Conservation (phyloP, 1,140 invertebrate genomes). For the Oryzaephilus surinamensis region DNA sequence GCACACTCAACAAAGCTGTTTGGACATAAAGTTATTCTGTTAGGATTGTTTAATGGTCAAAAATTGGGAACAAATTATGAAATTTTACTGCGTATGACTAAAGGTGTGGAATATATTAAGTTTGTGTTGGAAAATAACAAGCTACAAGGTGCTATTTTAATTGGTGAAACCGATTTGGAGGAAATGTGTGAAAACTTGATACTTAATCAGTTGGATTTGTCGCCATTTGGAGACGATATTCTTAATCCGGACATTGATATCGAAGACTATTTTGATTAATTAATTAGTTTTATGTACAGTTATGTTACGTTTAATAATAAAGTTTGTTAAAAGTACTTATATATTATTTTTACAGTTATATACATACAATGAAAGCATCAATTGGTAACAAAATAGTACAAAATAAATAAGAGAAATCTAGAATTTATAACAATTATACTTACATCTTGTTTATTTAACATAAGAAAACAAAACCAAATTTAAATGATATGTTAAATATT, state of each 20-base stretch:
- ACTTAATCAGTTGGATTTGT: slow-evolving; percentile 86
- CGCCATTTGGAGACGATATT: slow-evolving; percentile 80
- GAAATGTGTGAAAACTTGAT: slow-evolving; percentile 99
- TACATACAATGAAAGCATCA: too few relatives aligned
- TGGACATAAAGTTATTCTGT: slow-evolving; percentile 85
- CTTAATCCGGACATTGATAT: slow-evolving; percentile 94
- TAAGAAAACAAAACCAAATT: too few relatives aligned
- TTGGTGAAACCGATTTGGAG: slow-evolving; percentile 94
- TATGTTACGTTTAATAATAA: too few relatives aligned
- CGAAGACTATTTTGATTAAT: slow-evolving; percentile 97
- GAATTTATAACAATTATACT: too few relatives aligned
- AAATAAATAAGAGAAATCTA: too few relatives aligned
- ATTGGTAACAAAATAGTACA: too few relatives aligned
- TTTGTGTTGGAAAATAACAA: slow-evolving; percentile 74
- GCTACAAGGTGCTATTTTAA: slow-evolving; percentile 87
- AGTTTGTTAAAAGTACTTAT: too few relatives aligned
- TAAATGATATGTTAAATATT: too few relatives aligned
- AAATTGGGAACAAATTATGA: slow-evolving; percentile 76
- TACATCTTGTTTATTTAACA: too few relatives aligned
- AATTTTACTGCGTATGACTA: slow-evolving; percentile 75
- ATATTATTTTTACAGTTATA: too few relatives aligned
- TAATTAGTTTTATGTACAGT: too few relatives aligned
- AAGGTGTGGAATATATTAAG: slow-evolving; percentile 81
- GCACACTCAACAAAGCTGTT: slow-evolving; percentile 94
- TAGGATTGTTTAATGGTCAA: slow-evolving; percentile 93